Evolutionary conservation across 2,113 vertebrate species (phyloP).

Genomic region (Catagonus wagneri): DNA sequence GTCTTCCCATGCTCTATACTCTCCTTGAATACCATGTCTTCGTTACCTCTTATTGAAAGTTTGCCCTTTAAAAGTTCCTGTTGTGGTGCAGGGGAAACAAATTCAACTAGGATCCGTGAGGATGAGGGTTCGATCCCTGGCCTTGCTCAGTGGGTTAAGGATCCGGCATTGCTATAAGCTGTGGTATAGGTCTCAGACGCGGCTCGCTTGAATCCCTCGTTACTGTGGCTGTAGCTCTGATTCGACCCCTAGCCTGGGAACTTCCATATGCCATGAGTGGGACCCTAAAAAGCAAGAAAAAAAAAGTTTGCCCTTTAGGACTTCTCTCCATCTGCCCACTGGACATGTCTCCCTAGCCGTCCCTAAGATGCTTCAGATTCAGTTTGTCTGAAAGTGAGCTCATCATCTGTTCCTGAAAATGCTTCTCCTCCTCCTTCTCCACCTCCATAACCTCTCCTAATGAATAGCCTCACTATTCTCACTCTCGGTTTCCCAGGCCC

Average conservation of each 20-base stretch:
- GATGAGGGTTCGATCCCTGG: too few species aligned
- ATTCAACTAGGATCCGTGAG: too few species aligned
- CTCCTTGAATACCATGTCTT: neutral
- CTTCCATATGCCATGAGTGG: too few species aligned
- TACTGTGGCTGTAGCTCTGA: too few species aligned
- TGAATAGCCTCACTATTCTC: slow-evolving; percentile 13
- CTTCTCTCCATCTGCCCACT: neutral
- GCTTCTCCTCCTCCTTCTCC: too few species aligned
- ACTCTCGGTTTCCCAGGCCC: neutral
- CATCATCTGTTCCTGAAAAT: neutral
- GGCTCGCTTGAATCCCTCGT: too few species aligned
- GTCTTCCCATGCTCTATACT: neutral
- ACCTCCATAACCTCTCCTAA: neutral
- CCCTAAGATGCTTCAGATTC: neutral
- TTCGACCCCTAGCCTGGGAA: too few species aligned
- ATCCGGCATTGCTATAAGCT: too few species aligned
- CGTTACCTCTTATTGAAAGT: neutral
- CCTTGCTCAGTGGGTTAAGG: too few species aligned
- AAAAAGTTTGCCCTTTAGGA: neutral
- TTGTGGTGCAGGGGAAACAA: too few species aligned
- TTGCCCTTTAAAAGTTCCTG: neutral
- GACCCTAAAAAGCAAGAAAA: too few species aligned
- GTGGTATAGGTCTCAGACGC: too few species aligned
- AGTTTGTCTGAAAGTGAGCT: slow-evolving; percentile 9
- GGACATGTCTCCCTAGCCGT: neutral